Evolutionary conservation across 2,113 vertebrate species (phyloP).

Genomic region (Chloropsis cyanopogon): DNA sequence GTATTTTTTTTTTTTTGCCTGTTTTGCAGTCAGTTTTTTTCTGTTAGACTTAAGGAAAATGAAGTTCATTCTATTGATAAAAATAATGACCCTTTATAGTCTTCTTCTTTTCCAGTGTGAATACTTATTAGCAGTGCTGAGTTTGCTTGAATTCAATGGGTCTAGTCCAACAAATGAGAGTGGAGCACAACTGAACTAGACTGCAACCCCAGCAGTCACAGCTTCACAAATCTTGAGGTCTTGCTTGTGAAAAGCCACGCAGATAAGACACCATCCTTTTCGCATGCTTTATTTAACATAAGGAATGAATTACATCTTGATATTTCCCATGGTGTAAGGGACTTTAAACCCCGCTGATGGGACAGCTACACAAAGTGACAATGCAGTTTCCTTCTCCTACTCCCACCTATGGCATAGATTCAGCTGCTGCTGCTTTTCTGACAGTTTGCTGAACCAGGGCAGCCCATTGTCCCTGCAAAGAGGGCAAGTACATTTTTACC

Average conservation of each 20-base stretch:
- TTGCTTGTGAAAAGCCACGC: neutral
- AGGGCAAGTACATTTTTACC: neutral
- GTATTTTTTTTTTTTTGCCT: neutral
- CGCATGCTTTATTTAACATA: neutral
- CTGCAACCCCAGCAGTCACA: neutral
- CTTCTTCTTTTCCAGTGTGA: neutral
- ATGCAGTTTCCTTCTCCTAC: neutral
- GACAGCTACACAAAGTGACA: neutral
- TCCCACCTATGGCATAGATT: fast-evolving
- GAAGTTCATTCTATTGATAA: neutral
- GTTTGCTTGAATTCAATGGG: neutral
- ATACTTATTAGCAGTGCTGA: neutral
- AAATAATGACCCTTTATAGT: neutral
- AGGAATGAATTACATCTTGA: neutral
- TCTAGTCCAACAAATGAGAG: neutral
- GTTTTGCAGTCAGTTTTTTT: neutral
- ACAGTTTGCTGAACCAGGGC: neutral
- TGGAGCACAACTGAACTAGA: neutral
- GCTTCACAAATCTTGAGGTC: neutral
- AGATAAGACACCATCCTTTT: neutral
- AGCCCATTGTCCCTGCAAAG: neutral
- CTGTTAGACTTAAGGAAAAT: neutral
- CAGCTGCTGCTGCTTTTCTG: neutral
- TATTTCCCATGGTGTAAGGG: neutral
- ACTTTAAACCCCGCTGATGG: neutral